phyloP scores from a whole-genome alignment of 2,888 invertebrate species.

The Diarsia brunnea region DNA sequence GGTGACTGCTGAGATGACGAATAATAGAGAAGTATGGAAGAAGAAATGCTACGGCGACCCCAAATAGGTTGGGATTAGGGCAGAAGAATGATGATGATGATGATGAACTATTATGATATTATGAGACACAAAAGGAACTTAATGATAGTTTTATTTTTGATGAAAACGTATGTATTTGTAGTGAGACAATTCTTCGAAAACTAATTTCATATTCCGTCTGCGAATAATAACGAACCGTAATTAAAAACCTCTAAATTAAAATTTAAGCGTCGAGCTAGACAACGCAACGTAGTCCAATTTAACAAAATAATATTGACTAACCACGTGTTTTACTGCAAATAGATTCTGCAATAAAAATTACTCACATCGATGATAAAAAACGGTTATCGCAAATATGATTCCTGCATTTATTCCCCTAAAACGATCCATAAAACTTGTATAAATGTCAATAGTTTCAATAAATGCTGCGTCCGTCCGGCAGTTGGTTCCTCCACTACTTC shows the following conservation, averaged over 20 bases:
- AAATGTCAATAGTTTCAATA: slow-evolving; percentile 81
- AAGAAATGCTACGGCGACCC: too few relatives aligned
- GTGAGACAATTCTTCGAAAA: neutral
- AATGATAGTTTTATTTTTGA: neutral
- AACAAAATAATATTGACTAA: slow-evolving; percentile 36
- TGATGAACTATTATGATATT: neutral
- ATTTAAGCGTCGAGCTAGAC: neutral
- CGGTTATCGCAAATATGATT: slow-evolving; percentile 50
- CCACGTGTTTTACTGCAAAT: slow-evolving; percentile 30
- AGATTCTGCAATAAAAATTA: slow-evolving; percentile 39
- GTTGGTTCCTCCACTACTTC: slow-evolving; percentile 73
- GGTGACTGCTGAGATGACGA: too few relatives aligned
- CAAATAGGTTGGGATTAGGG: too few relatives aligned
- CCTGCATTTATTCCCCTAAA: slow-evolving; percentile 44
- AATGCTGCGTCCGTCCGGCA: slow-evolving; percentile 74
- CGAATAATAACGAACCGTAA: neutral
- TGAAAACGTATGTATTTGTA: neutral
- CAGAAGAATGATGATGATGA: too few relatives aligned
- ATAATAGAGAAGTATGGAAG: too few relatives aligned
- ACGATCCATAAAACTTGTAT: slow-evolving; percentile 64
- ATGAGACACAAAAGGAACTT: neutral
- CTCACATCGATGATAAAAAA: slow-evolving; percentile 31
- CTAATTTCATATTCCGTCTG: slow-evolving; percentile 4
- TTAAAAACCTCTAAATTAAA: slow-evolving; percentile 11
- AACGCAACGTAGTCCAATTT: neutral